A percentile compares a stretch with the other conserved stretches of the same genome.
These are phyloP conservation scores for Nematolebias whitei DNA, from an alignment of 2,113 vertebrate genomes.

Conservation along the genomic window DNA sequence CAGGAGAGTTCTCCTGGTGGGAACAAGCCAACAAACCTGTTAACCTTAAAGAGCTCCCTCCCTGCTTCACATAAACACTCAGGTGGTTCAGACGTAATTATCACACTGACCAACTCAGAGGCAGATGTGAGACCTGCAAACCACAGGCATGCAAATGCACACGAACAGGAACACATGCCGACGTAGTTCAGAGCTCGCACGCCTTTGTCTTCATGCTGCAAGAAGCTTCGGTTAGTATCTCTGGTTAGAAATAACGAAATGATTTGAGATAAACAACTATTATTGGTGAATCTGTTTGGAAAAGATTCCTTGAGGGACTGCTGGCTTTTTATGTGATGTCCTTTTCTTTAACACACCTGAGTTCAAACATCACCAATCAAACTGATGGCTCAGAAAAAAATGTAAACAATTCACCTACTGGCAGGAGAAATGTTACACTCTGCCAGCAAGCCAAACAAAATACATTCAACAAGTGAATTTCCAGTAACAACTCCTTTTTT, in stretches of 20 bases:
- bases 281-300: slow-evolving; percentile 6
- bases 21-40: slow-evolving; percentile 50
- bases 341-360: neutral
- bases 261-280: neutral
- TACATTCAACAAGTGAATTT: too few relatives aligned
- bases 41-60: slow-evolving; percentile 4
- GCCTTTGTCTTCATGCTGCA: slow-evolving; percentile 35
- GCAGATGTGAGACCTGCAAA: slow-evolving; percentile 3
- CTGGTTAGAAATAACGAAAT: slow-evolving; percentile 25
- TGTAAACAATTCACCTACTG: too few relatives aligned
- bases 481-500: too few relatives aligned
- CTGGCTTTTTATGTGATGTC: neutral
- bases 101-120: neutral
- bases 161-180: slow-evolving; percentile 26
- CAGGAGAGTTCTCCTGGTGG: slow-evolving; percentile 21
- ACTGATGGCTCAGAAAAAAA: neutral
- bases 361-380: slow-evolving; percentile 4
- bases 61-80: neutral
- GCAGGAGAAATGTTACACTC: too few relatives aligned
- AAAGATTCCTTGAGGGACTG: slow-evolving; percentile 26
- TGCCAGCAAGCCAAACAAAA: too few relatives aligned
- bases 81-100: slow-evolving; percentile 10
- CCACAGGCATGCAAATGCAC: slow-evolving; percentile 46
- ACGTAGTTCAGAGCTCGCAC: slow-evolving; percentile 6
- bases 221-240: slow-evolving; percentile 25